These are phyloP conservation scores for Marisa cornuarietis DNA, from an alignment of 1,140 invertebrate species.

Conservation along the genomic window DNA sequence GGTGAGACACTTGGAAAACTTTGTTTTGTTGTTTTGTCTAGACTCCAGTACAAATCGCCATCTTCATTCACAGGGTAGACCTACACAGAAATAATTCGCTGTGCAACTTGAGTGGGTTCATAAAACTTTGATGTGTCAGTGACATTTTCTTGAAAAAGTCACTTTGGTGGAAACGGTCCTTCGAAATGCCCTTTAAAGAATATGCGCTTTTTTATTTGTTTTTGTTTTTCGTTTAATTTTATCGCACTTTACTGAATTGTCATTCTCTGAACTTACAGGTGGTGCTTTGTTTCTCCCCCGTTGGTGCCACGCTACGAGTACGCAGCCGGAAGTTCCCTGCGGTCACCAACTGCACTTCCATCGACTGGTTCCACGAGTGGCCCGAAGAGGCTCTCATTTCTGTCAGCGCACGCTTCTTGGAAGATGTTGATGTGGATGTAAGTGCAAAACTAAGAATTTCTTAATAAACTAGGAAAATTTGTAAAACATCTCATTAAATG, in stretches of 20 bases:
- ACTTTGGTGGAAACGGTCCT: neutral
- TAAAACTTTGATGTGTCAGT: too few relatives aligned
- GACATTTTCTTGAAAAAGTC: neutral
- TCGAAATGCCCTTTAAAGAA: too few relatives aligned
- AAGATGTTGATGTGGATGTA: slow-evolving; percentile 82
- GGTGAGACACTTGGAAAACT: slow-evolving; percentile 64
- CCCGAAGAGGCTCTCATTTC: slow-evolving; percentile 94
- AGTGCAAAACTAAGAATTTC: slow-evolving; percentile 36
- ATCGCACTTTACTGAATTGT: too few relatives aligned
- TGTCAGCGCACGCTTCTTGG: slow-evolving; percentile 88
- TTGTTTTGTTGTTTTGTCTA: too few relatives aligned
- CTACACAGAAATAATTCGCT: too few relatives aligned
- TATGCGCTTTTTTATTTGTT: too few relatives aligned
- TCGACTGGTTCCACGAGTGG: slow-evolving; percentile 98
- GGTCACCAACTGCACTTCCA: slow-evolving; percentile 91
- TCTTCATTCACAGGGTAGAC: too few relatives aligned
- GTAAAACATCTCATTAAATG: neutral
- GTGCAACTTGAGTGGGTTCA: too few relatives aligned
- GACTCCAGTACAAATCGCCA: too few relatives aligned
- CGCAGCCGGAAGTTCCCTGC: slow-evolving; percentile 94
- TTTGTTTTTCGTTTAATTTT: too few relatives aligned
- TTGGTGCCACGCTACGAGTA: slow-evolving; percentile 89
- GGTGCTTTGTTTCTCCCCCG: slow-evolving; percentile 94
- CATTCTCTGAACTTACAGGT: slow-evolving; percentile 59
- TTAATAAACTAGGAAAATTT: neutral